phyloP scores from a whole-genome alignment of 2,113 vertebrate species.

The Pycnonotus jocosus region DNA sequence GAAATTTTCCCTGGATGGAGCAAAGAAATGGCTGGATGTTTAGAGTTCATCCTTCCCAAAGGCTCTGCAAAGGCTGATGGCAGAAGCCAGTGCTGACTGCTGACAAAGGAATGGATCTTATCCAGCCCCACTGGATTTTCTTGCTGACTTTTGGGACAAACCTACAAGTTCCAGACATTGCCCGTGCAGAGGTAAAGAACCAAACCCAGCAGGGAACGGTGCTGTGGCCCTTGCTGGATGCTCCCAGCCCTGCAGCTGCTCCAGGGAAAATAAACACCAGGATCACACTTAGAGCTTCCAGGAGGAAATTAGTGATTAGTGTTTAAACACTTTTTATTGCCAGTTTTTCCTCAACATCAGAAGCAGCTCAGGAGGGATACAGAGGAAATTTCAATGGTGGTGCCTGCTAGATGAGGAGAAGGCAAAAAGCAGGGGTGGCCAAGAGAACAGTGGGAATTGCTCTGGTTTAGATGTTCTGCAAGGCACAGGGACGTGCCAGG shows the following conservation, averaged over 20 bases:
- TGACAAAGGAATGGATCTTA: background rate
- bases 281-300: background rate
- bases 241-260: background rate
- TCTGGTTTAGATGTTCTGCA: background rate
- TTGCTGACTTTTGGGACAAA: background rate
- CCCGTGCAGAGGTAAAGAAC: background rate
- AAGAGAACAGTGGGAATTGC: background rate
- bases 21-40: background rate
- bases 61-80: background rate
- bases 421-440: background rate
- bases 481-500: background rate
- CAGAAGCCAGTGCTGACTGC: background rate
- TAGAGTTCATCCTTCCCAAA: background rate
- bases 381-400: background rate
- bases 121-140: background rate
- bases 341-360: background rate
- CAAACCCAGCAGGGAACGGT: background rate
- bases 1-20: background rate
- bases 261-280: background rate
- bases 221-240: background rate
- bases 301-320: background rate
- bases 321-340: background rate
- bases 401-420: background rate
- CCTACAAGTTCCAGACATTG: background rate
- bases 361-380: background rate